Percentiles rank a stretch among this genome's conserved stretches.
These are phyloP conservation scores for Antheraea assamensis DNA, from an alignment of 2,888 invertebrate genomes.

Conservation along the genomic window DNA sequence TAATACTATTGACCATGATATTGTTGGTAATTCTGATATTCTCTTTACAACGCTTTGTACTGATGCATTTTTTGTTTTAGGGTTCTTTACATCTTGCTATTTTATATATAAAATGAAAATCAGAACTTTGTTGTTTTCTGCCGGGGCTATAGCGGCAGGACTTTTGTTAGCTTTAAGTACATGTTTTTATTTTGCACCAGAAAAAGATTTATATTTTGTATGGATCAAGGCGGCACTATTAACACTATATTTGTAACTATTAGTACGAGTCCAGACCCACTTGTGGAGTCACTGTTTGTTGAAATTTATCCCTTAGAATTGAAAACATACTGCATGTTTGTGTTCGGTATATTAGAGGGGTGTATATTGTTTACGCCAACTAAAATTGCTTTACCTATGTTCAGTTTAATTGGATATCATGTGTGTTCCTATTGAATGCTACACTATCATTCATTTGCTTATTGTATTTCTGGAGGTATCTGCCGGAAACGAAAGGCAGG, in stretches of 20 bases:
- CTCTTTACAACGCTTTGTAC: conserved; percentile 32
- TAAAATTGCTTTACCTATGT: conserved; percentile 33
- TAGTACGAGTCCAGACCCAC: conserved; percentile 37
- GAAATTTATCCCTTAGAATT: conserved; percentile 43
- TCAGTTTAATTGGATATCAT: conserved; percentile 36
- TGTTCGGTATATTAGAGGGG: conserved; percentile 30
- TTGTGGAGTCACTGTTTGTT: conserved; percentile 36
- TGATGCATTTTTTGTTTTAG: conserved; percentile 30
- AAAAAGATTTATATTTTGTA: conserved; percentile 1
- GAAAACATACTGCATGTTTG: conserved; percentile 34
- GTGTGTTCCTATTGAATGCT: conserved; percentile 39
- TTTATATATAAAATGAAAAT: conserved; percentile 30
- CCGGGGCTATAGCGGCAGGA: conserved; percentile 28
- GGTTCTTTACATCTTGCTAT: conserved; percentile 31
- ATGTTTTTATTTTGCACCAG: conserved; percentile 26
- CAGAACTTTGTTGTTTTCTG: conserved; percentile 32
- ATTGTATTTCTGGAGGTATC: conserved; percentile 33
- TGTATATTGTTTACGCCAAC: conserved; percentile 35
- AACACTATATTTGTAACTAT: conserved; percentile 34
- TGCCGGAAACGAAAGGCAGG: conserved; percentile 43
- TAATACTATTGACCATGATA: conserved; percentile 33
- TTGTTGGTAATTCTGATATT: conserved; percentile 32
- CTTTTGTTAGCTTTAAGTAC: conserved; percentile 29
- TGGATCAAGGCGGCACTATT: conserved; percentile 32
- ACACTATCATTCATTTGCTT: conserved; percentile 33